Percentiles rank a stretch among this genome's conserved stretches.
Evolutionary conservation across 2,797 vertebrate species (phyloP).

Genomic region (Onychomys leucogaster): DNA sequence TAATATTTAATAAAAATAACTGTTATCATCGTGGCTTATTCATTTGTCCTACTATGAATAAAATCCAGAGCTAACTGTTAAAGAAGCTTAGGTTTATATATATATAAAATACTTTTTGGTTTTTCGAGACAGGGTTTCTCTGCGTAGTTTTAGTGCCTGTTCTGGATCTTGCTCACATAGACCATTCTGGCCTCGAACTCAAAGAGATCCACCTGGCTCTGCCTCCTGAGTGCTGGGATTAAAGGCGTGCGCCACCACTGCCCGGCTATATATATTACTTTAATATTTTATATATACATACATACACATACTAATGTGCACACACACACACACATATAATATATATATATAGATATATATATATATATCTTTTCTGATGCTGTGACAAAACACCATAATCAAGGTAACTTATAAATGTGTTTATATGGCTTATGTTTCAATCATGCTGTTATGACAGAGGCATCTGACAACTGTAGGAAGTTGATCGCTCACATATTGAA

Average conservation of each 20-base stretch:
- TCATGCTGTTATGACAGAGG: not conserved
- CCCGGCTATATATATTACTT: not conserved
- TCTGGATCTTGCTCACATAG: too few relatives aligned
- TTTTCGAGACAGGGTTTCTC: too few relatives aligned
- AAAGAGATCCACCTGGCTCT: too few relatives aligned
- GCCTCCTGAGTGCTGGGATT: too few relatives aligned
- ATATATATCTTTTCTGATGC: not conserved
- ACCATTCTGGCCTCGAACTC: too few relatives aligned
- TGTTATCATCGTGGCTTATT: not conserved
- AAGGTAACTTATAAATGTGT: not conserved
- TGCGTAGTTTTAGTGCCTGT: too few relatives aligned
- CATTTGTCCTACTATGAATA: not conserved
- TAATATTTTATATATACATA: not conserved
- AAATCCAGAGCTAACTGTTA: not conserved
- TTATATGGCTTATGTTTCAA: not conserved
- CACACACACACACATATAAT: not conserved
- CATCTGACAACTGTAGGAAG: not conserved
- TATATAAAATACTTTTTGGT: too few relatives aligned
- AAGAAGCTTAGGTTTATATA: not conserved
- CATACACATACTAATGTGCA: too few relatives aligned
- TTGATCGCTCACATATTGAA: not conserved
- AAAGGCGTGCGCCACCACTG: too few relatives aligned
- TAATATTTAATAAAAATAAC: not conserved
- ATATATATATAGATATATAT: too few relatives aligned
- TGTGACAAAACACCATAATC: not conserved